Conservation (phyloP, 2,888 invertebrate species). For the Oxystoma pomonae region DNA sequence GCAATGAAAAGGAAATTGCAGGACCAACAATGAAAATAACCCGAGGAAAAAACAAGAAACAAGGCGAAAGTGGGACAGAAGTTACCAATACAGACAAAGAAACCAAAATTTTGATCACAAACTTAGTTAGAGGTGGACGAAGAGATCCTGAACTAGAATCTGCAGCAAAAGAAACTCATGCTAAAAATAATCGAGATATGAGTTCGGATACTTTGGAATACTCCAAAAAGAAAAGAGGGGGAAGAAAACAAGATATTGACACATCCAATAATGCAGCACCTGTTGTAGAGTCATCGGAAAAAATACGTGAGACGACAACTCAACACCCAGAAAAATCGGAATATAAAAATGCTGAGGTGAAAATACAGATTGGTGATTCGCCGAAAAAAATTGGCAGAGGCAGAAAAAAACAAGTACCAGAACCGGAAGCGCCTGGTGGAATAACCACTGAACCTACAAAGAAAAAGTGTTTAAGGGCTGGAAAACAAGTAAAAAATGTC, state of each 20-base stretch:
- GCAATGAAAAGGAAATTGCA: background rate
- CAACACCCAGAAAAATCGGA: too few species aligned
- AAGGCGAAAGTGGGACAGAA: background rate
- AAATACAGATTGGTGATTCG: background rate
- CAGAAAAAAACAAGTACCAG: background rate
- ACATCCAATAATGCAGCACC: background rate
- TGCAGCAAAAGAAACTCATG: background rate
- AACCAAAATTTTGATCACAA: background rate
- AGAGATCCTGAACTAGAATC: background rate
- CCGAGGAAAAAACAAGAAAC: background rate
- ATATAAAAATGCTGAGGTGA: background rate
- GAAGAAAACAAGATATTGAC: background rate
- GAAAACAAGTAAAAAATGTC: background rate
- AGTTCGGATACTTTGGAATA: background rate
- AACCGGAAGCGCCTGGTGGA: background rate
- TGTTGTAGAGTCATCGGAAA: background rate
- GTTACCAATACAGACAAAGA: background rate
- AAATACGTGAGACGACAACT: background rate
- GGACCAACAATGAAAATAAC: background rate
- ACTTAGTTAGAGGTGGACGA: constrained; percentile 1
- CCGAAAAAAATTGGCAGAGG: background rate
- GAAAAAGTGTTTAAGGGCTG: background rate
- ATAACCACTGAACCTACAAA: background rate
- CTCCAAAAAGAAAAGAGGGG: background rate
- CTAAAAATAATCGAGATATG: background rate